phyloP scores from a whole-genome alignment of 2,797 vertebrate species.

The Uromys caudimaculatus region DNA sequence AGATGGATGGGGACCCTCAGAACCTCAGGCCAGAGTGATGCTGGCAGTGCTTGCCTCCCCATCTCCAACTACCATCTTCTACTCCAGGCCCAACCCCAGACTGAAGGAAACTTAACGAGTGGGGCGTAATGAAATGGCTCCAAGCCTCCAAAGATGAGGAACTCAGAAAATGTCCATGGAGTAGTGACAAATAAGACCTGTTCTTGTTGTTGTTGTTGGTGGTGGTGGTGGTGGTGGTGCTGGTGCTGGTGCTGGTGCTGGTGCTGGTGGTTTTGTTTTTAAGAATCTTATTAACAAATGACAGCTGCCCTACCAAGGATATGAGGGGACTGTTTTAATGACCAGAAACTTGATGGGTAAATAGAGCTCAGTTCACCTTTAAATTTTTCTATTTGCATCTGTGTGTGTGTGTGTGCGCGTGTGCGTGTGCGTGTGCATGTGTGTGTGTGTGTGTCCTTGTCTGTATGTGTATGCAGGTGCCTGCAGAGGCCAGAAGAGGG shows the following conservation, averaged over 20 bases:
- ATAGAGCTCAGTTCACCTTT: not conserved
- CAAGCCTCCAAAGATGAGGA: not conserved
- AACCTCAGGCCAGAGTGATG: not conserved
- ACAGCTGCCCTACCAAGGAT: not conserved
- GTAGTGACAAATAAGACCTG: not conserved
- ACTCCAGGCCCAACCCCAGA: not conserved
- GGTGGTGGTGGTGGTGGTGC: not conserved
- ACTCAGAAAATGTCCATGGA: not conserved
- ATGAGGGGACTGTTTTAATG: not conserved
- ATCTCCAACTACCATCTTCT: not conserved
- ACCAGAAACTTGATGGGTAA: not conserved
- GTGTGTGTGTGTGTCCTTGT: not conserved
- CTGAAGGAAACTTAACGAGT: conserved; percentile 14
- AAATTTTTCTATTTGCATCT: no score
- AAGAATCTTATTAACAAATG: not conserved
- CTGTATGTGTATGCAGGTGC: no score
- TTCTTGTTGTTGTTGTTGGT: not conserved
- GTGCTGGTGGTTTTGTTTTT: not conserved
- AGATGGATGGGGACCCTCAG: not conserved
- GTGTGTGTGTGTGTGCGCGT: no score
- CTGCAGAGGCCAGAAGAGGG: not conserved
- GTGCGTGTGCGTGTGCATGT: not conserved
- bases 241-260: not conserved
- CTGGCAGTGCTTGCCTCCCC: not conserved
- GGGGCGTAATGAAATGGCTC: not conserved